These are phyloP conservation scores for Andrena trimmerana DNA, from an alignment of 2,888 invertebrate species.

Conservation along the genomic window DNA sequence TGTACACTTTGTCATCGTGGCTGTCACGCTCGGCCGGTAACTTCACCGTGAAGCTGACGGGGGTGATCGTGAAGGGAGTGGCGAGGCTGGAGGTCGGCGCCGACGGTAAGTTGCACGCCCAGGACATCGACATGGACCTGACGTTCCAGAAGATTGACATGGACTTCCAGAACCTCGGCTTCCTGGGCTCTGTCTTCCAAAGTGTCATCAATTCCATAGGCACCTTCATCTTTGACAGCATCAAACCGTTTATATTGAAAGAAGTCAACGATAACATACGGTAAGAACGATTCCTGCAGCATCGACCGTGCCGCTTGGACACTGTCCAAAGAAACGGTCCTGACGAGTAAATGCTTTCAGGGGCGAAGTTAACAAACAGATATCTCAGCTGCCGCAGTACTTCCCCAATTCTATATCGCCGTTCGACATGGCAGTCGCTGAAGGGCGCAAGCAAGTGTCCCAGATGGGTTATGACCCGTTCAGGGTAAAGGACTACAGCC, in stretches of 20 bases:
- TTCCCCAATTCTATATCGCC: conserved; percentile 95
- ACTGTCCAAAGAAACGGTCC: background rate
- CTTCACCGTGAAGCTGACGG: conserved; percentile 91
- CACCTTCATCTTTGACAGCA: conserved; percentile 93
- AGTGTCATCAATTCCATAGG: conserved; percentile 93
- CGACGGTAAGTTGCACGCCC: conserved; percentile 91
- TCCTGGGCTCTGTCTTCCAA: conserved; percentile 90
- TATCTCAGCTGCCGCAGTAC: conserved; percentile 90
- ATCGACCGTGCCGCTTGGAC: no score
- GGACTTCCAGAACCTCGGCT: conserved; percentile 93
- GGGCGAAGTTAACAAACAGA: conserved; percentile 90
- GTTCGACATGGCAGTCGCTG: conserved; percentile 92
- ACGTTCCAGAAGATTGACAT: conserved; percentile 91
- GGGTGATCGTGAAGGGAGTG: conserved; percentile 89
- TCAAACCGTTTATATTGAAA: conserved; percentile 93
- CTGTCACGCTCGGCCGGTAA: conserved; percentile 90
- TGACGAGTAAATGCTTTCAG: conserved; percentile 80
- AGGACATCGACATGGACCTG: conserved; percentile 92
- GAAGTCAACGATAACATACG: conserved; percentile 91
- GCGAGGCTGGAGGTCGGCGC: conserved; percentile 90
- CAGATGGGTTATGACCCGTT: conserved; percentile 91
- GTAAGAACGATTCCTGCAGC: conserved; percentile 60
- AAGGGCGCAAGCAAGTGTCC: conserved; percentile 90
- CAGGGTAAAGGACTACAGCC: conserved; percentile 90
- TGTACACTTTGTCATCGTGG: conserved; percentile 91